These are phyloP conservation scores for Teleogryllus oceanicus DNA, from an alignment of 2,888 invertebrate genomes.

Conservation along the genomic window DNA sequence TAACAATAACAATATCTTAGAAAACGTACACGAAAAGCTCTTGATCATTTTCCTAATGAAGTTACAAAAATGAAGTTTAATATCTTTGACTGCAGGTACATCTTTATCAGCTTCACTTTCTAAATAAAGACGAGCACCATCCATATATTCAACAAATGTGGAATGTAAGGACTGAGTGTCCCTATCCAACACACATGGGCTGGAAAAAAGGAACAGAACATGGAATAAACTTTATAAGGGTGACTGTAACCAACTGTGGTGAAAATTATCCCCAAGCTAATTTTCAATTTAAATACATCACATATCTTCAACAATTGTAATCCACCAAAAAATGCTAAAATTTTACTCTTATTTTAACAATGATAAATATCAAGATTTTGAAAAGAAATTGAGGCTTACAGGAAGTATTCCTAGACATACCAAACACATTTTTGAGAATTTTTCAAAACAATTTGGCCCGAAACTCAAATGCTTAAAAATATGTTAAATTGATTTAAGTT, in stretches of 20 bases:
- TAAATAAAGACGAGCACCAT: slow-evolving; percentile 85
- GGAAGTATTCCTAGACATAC: too few relatives aligned
- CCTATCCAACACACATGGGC: slow-evolving; percentile 77
- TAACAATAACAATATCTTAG: neutral
- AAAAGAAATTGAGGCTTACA: neutral
- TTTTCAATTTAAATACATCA: neutral
- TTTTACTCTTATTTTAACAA: neutral
- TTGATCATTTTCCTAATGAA: slow-evolving; percentile 91
- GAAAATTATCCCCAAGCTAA: too few relatives aligned
- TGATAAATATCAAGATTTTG: neutral
- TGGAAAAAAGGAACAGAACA: slow-evolving; percentile 45
- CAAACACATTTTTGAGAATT: too few relatives aligned
- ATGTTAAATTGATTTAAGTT: too few relatives aligned
- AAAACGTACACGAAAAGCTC: slow-evolving; percentile 77
- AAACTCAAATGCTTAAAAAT: too few relatives aligned
- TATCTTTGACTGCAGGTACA: slow-evolving; percentile 78
- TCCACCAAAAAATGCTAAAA: neutral
- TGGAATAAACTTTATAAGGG: neutral
- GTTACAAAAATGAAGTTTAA: slow-evolving; percentile 87
- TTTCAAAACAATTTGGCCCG: too few relatives aligned
- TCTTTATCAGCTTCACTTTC: slow-evolving; percentile 93
- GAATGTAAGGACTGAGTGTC: slow-evolving; percentile 81
- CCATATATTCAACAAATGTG: slow-evolving; percentile 89
- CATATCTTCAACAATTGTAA: neutral
- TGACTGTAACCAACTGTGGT: slow-evolving; percentile 26